Evolutionary conservation across 2,888 invertebrate genomes (phyloP), one percentile per base, ranked within the genome.

Genomic region (Pegoplata infirma): DNA sequence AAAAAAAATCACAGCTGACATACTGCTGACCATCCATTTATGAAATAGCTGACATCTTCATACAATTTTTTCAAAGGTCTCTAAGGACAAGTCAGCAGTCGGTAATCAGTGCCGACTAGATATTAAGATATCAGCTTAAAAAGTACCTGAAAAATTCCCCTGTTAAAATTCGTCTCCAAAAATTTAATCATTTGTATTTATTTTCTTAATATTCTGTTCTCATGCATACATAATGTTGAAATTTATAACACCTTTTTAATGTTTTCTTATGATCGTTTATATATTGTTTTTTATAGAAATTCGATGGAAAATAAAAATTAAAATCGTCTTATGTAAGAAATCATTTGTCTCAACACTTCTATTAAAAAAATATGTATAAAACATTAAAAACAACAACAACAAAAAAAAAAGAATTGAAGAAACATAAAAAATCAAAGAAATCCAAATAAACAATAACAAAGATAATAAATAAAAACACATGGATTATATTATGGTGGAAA

Each of bases 311-410:
- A 21, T 49, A 74, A 67, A 40, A 10, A 32, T 47, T 40, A 25
- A 68, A 73, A 67, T 64, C 21, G 63, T 53, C 16, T 28, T 61
- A 46, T 46, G 6, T 47, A 68, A 59, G 63, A 75, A 66, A 74
- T 69, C 78, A 61, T 74, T 79, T 79, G 75, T 79, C 79, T 79
- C 75, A 79, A 72, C 79, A 79, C 79, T 79, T 79, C 66, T 49
- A 71, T 47, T 71, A 56, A 56, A 36, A 71, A 71, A 79, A 79
- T 71, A 79, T 56, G 55, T 51, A 76, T 58, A 76, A 75, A 72
- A 79, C 67, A 49, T 71, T 75, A 16, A 61, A 72, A 76, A 71
- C 19, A 75, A n/a, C n/a, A n/a, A n/a, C n/a, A n/a, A n/a, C n/a
- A n/a, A n/a, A n/a, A n/a, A n/a, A n/a, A n/a, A n/a, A 36, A 49